Evolutionary conservation across 2,888 invertebrate genomes (phyloP).

Genomic region (Amblyteles armatorius): DNA sequence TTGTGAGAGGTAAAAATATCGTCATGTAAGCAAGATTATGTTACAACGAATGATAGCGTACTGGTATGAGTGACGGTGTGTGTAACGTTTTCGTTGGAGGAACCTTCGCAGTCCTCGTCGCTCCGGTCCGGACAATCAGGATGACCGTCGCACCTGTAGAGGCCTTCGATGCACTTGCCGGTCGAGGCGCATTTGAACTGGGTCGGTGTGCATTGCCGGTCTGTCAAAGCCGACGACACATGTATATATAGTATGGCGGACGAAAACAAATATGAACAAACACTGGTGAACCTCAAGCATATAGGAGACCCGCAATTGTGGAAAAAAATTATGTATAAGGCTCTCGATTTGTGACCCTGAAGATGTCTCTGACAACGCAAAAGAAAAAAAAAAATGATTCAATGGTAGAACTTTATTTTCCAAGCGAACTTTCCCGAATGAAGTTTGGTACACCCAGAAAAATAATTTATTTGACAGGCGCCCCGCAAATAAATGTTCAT

Average conservation of each 20-base stretch:
- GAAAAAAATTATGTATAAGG: conserved; percentile 17
- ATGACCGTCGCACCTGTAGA: conserved; percentile 86
- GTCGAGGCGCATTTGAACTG: conserved; percentile 86
- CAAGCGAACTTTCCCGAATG: too few species aligned
- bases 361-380: too few species aligned
- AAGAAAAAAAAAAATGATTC: too few species aligned
- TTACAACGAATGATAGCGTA: conserved; percentile 75
- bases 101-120: conserved; percentile 84
- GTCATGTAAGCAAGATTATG: conserved; percentile 38
- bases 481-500: too few species aligned
- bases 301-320: conserved; percentile 40
- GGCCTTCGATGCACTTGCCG: conserved; percentile 85
- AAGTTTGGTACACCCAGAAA: too few species aligned
- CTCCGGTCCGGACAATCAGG: conserved; percentile 86
- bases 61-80: conserved; percentile 79
- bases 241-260: conserved; percentile 57
- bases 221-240: conserved; percentile 75
- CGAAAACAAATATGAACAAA: conserved; percentile 44
- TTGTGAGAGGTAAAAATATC: conserved; percentile 18
- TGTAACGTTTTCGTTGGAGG: conserved; percentile 78
- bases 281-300: conserved; percentile 54
- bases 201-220: conserved; percentile 84
- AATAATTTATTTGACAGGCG: too few species aligned
- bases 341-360: not conserved
- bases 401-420: too few species aligned